These are phyloP conservation scores for Folsomia candida DNA, from an alignment of 2,888 invertebrate species.

Conservation along the genomic window DNA sequence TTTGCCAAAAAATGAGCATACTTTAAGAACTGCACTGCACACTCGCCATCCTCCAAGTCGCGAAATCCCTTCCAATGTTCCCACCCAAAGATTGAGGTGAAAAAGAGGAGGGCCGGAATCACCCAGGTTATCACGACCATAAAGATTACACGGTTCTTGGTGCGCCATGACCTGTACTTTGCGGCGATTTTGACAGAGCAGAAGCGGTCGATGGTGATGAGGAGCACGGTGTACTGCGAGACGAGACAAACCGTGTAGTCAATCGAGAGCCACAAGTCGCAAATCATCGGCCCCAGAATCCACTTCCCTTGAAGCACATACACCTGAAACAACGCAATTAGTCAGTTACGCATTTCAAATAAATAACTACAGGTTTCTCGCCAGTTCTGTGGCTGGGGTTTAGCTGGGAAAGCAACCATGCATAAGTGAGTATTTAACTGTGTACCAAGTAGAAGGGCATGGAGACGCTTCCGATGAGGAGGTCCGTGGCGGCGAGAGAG, in stretches of 20 bases:
- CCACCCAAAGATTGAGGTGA: slow-evolving; percentile 98
- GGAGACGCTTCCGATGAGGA: slow-evolving; percentile 74
- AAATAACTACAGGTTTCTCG: too few species aligned
- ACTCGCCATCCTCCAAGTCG: slow-evolving; percentile 75
- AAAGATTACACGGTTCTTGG: slow-evolving; percentile 86
- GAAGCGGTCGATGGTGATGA: slow-evolving; percentile 97
- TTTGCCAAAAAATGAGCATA: too few species aligned
- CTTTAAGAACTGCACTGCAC: slow-evolving; percentile 96
- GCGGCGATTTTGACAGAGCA: slow-evolving; percentile 99
- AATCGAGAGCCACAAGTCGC: slow-evolving; percentile 48
- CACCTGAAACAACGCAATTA: too few species aligned
- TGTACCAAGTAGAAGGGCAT: slow-evolving; percentile 16
- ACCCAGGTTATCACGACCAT: slow-evolving; percentile 95
- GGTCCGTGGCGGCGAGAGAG: slow-evolving; percentile 93
- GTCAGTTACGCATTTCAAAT: too few species aligned
- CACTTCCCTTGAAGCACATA: slow-evolving; percentile 95
- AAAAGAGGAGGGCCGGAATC: slow-evolving; percentile 91
- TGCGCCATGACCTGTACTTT: slow-evolving; percentile 93
- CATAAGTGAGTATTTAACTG: too few species aligned
- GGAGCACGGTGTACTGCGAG: slow-evolving; percentile 96
- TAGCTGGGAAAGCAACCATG: too few species aligned
- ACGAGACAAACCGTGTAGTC: slow-evolving; percentile 99
- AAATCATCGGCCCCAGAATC: slow-evolving; percentile 92
- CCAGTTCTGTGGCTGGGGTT: too few species aligned
- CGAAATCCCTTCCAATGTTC: slow-evolving; percentile 93